Percentiles rank a stretch among this genome's conserved stretches.
Conservation (phyloP, 2,113 vertebrate genomes). For the Chunga burmeisteri region DNA sequence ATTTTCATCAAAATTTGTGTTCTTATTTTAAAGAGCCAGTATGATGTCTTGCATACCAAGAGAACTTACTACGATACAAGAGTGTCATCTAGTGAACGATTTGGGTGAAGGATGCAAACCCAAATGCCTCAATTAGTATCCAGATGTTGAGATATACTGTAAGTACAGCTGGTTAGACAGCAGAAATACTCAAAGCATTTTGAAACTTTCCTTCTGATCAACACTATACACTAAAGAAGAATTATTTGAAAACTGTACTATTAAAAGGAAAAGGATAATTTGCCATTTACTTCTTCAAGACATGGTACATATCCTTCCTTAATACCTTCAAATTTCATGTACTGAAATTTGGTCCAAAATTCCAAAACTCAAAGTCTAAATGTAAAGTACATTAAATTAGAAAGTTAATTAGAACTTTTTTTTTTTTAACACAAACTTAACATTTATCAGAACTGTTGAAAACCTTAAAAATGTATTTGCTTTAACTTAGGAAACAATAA, state of each 20-base stretch:
- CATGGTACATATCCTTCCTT: neutral
- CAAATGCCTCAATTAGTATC: neutral
- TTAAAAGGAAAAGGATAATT: neutral
- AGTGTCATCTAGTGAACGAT: conserved; percentile 72
- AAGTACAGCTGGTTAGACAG: neutral
- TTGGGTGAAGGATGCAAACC: neutral
- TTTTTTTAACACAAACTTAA: neutral
- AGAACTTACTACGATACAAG: conserved; percentile 1
- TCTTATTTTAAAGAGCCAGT: neutral
- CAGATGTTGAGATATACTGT: neutral
- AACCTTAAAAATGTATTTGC: neutral
- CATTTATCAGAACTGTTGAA: neutral
- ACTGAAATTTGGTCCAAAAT: neutral
- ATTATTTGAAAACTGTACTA: neutral
- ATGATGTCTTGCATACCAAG: neutral
- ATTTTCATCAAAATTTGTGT: neutral
- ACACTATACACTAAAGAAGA: neutral
- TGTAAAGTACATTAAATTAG: neutral
- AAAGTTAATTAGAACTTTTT: neutral
- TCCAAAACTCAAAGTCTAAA: neutral
- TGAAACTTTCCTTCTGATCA: neutral
- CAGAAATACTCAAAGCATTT: neutral
- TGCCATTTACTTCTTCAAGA: neutral
- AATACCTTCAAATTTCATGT: neutral
- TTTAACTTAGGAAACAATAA: neutral